Evolutionary conservation across 2,797 vertebrate species (phyloP), one percentile per base, ranked within the genome.

Genomic region (Manis crassicaudata): DNA sequence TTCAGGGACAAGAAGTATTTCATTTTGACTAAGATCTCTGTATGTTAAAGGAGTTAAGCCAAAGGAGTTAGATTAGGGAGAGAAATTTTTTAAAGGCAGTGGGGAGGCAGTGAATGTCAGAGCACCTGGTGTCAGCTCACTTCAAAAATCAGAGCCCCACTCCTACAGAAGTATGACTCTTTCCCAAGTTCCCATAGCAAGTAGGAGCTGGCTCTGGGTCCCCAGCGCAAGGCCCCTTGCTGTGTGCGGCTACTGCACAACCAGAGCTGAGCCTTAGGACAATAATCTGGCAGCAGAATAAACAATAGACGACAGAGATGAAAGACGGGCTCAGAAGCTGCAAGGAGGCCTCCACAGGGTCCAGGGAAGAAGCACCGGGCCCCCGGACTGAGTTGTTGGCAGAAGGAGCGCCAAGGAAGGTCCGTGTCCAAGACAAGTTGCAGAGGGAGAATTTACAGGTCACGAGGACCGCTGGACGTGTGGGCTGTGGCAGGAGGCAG

Each of bases 391-490:
- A 70, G 27, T 4, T 13, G 62, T 40, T 96, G 96, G 88, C 95
- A 89, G 63, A 5, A 27, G 58, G 60, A 56, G 58, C 5, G 17
- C 1, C 9, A 50, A 79, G 92, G 80, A 92, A 81, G 62, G 77
- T 18, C 10, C 17, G 6, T 65, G n/a, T 68, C 87, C 92, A 82
- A 65, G 76, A 84, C 87, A 13, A 84, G 90, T 35, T 81, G 76
- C 6, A 23, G 95, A 52, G 77, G 52, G 46, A 73, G 73, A 43
- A 58, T 83, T 88, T 76, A 60, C 85, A 95, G 95, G 85, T 76
- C 52, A 11, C 40, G 95, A 95, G 52, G 94, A 96, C 94, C 89
- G 81, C 72, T 35, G 60, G 70, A 35, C 76, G 88, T 58, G 96
- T 92, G 94, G 94, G 88, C 72, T 96, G 94, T 13, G 70, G 96